These are phyloP conservation scores for Strigamia transsilvanica DNA, from an alignment of 2,888 invertebrate genomes.

Conservation along the genomic window DNA sequence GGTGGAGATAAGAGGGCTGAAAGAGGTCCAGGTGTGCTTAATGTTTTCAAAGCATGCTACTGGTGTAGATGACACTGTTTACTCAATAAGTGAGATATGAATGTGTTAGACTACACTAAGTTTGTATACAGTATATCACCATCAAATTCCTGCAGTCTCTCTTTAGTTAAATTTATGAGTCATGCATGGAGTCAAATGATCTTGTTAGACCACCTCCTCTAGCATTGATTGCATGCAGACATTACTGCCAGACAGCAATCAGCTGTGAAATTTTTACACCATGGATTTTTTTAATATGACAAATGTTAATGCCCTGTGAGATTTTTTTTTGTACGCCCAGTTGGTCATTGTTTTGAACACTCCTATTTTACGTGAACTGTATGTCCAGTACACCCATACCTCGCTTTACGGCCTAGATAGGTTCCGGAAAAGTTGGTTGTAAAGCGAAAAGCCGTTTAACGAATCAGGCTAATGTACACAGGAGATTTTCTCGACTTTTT, in stretches of 20 bases:
- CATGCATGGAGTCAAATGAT: constrained; percentile 16
- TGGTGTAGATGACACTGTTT: constrained; percentile 21
- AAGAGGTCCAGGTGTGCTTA: not conserved
- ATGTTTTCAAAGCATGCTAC: not conserved
- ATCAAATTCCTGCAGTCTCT: constrained; percentile 15
- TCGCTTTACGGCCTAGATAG: too few species aligned
- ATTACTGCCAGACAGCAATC: constrained; percentile 22
- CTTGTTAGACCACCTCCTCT: constrained; percentile 5
- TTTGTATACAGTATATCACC: not conserved
- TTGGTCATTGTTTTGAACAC: too few species aligned
- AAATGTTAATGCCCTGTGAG: too few species aligned
- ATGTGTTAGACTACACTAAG: constrained; percentile 15
- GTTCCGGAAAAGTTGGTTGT: too few species aligned
- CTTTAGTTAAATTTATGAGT: not conserved
- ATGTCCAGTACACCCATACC: too few species aligned
- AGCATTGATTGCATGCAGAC: constrained; percentile 30
- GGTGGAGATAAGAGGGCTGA: not conserved
- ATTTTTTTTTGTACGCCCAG: too few species aligned
- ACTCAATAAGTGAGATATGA: not conserved
- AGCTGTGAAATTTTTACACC: not conserved
- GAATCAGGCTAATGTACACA: too few species aligned
- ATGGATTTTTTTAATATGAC: not conserved
- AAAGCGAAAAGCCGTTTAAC: too few species aligned
- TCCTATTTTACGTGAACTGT: too few species aligned
- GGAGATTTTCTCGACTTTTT: too few species aligned